These are phyloP conservation scores for Chionis minor DNA, from an alignment of 2,113 vertebrate species.

Conservation along the genomic window DNA sequence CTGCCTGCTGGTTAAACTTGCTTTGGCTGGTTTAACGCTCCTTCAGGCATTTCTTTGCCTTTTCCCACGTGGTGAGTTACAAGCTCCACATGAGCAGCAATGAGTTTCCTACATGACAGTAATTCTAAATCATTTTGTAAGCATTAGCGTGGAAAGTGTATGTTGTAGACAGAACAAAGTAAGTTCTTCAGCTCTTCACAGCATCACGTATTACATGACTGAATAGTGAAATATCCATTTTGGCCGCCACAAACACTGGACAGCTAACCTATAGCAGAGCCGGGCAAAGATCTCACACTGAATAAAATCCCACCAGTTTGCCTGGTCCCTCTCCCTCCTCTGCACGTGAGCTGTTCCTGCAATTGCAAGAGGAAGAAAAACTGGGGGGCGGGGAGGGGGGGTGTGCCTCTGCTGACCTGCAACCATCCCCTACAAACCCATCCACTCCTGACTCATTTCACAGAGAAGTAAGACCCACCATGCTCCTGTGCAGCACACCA, in stretches of 20 bases:
- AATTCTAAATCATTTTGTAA: neutral
- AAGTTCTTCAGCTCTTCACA: neutral
- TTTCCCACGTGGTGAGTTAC: neutral
- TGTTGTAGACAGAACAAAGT: neutral
- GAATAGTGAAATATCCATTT: neutral
- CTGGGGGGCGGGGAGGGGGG: too few relatives aligned
- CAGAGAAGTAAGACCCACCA: neutral
- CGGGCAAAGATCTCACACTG: neutral
- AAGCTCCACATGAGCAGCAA: neutral
- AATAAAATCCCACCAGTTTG: neutral
- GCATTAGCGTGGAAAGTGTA: neutral
- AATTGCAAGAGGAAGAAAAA: neutral
- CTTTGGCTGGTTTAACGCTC: neutral
- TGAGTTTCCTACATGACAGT: neutral
- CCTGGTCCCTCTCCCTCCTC: neutral
- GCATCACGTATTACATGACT: neutral
- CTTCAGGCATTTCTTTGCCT: neutral
- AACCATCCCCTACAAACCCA: neutral
- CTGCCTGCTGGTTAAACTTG: neutral
- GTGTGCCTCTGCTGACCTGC: neutral
- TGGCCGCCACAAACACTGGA: neutral
- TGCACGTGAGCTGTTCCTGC: neutral
- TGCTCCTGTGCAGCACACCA: neutral
- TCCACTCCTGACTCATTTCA: neutral
- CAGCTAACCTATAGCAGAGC: neutral